Evolutionary conservation across 2,113 vertebrate genomes (phyloP).

Genomic region (Procapra przewalskii): DNA sequence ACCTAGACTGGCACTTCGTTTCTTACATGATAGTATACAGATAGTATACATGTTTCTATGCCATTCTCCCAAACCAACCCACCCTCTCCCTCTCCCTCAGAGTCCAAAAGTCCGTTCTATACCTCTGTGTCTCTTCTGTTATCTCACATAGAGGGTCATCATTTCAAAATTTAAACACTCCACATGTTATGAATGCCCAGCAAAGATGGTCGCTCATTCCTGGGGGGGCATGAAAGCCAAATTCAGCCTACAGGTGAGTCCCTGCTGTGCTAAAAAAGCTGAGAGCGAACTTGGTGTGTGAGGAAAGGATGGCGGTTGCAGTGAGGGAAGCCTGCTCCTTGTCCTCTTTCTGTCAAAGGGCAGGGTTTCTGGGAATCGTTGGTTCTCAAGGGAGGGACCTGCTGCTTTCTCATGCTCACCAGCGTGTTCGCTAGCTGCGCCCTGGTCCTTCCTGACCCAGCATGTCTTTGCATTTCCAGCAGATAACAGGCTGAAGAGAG

Average conservation of each 20-base stretch:
- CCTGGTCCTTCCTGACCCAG: not conserved
- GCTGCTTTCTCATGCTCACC: not conserved
- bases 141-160: too few species aligned
- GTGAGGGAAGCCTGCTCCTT: not conserved
- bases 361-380: not conserved
- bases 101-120: too few species aligned
- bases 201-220: not conserved
- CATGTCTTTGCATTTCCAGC: not conserved
- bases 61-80: too few species aligned
- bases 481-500: not conserved
- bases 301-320: not conserved
- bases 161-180: too few species aligned
- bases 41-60: too few species aligned
- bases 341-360: fast-evolving
- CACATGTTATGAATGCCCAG: too few species aligned
- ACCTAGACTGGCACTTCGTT: too few species aligned
- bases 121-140: too few species aligned
- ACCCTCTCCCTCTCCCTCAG: too few species aligned
- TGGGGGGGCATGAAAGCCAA: not conserved
- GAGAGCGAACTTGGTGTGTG: not conserved
- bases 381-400: not conserved
- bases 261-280: not conserved
- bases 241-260: not conserved
- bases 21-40: too few species aligned
- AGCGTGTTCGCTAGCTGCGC: not conserved